phyloP scores from a whole-genome alignment of 2,113 vertebrate genomes.

The Lagopus leucura region DNA sequence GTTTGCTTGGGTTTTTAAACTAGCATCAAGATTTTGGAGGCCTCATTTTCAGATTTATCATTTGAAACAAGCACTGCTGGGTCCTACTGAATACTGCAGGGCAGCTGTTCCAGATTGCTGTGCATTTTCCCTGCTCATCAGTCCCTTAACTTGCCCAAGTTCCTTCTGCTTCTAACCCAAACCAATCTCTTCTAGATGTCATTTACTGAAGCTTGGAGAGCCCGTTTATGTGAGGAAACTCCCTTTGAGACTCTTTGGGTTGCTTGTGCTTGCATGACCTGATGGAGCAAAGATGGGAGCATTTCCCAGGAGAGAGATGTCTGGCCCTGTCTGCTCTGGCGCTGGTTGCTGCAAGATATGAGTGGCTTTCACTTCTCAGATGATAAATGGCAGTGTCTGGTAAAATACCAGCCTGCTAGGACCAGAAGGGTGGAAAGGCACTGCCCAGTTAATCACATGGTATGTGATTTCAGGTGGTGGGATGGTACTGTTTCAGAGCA shows the following conservation, averaged over 20 bases:
- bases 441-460: not conserved
- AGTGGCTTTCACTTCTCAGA: not conserved
- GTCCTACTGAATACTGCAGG: not conserved
- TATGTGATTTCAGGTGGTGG: not conserved
- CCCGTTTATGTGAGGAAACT: not conserved
- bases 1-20: not conserved
- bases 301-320: not conserved
- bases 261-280: not conserved
- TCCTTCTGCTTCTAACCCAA: not conserved
- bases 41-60: not conserved
- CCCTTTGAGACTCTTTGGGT: not conserved
- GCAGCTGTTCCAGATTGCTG: not conserved
- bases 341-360: not conserved
- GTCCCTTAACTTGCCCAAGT: not conserved
- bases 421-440: not conserved
- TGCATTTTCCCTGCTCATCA: not conserved
- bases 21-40: not conserved
- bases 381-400: not conserved
- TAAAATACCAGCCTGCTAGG: not conserved
- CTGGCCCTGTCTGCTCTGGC: not conserved
- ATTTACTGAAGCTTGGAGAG: not conserved
- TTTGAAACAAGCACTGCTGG: not conserved
- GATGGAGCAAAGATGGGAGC: not conserved
- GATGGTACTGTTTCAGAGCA: not conserved
- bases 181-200: not conserved